Conservation (phyloP, 2,113 vertebrate genomes). For the Andinoacara biseriatus region DNA sequence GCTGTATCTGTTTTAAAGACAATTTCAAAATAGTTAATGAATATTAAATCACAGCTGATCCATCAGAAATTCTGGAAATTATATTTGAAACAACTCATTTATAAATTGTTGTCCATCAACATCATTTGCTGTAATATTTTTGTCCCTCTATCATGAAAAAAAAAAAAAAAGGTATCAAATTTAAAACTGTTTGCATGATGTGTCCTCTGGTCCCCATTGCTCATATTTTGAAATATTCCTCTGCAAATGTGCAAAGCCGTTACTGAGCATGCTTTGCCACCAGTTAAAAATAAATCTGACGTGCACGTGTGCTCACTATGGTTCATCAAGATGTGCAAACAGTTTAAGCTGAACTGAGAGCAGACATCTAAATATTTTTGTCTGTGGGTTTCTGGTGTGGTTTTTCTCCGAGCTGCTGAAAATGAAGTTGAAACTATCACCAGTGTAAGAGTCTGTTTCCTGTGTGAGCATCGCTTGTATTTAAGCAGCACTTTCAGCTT, state of each 20-base stretch:
- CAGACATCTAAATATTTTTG: background rate
- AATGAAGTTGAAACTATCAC: background rate
- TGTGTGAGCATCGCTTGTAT: background rate
- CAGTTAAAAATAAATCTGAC: too few relatives aligned
- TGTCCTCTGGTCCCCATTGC: fast-evolving
- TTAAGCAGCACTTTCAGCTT: too few relatives aligned
- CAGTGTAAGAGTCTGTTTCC: too few relatives aligned
- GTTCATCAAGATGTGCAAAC: too few relatives aligned
- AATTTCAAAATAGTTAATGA: background rate
- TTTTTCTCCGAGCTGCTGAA: fast-evolving
- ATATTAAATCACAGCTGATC: fast-evolving
- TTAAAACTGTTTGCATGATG: background rate
- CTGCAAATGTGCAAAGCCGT: too few relatives aligned
- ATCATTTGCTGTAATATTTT: fast-evolving
- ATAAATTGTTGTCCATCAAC: fast-evolving
- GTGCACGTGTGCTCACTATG: too few relatives aligned
- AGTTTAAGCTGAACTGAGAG: fast-evolving
- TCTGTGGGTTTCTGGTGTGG: background rate
- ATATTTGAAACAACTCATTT: background rate
- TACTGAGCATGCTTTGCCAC: too few relatives aligned
- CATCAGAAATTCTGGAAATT: fast-evolving
- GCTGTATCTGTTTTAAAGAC: background rate
- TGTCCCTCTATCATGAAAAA: background rate
- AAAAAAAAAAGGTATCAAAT: background rate
- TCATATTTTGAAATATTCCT: too few relatives aligned